Evolutionary conservation across 2,888 invertebrate species (phyloP).

Genomic region (Brenthis daphne): DNA sequence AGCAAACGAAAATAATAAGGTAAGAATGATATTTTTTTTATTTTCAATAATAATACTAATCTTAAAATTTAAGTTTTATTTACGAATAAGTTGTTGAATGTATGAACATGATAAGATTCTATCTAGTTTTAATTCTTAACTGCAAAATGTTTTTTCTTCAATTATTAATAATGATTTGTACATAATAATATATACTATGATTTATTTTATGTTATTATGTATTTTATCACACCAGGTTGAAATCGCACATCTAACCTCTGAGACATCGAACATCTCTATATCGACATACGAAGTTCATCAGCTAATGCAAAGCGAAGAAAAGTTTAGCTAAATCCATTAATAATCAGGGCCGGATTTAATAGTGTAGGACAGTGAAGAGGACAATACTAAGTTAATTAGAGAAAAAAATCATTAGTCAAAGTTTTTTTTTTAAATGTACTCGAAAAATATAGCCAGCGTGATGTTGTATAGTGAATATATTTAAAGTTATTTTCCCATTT

Average conservation of each 20-base stretch:
- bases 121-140: neutral
- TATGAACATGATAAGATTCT: neutral
- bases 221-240: slow-evolving; percentile 58
- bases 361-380: no score
- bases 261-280: slow-evolving; percentile 66
- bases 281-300: slow-evolving; percentile 68
- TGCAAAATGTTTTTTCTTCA: neutral
- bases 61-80: neutral
- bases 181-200: neutral
- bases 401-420: no score
- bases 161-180: neutral
- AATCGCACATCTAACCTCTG: slow-evolving; percentile 66
- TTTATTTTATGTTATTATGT: neutral
- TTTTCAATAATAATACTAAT: neutral
- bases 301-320: slow-evolving; percentile 42
- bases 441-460: no score
- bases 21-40: slow-evolving; percentile 3
- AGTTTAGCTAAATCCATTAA: slow-evolving; percentile 30
- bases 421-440: no score
- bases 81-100: neutral
- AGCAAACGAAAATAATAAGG: slow-evolving; percentile 3
- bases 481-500: no score
- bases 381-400: no score
- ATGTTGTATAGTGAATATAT: no score
- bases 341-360: neutral